Evolutionary conservation across 1,140 invertebrate genomes (phyloP).

Genomic region (Thaumatotibia leucotreta): DNA sequence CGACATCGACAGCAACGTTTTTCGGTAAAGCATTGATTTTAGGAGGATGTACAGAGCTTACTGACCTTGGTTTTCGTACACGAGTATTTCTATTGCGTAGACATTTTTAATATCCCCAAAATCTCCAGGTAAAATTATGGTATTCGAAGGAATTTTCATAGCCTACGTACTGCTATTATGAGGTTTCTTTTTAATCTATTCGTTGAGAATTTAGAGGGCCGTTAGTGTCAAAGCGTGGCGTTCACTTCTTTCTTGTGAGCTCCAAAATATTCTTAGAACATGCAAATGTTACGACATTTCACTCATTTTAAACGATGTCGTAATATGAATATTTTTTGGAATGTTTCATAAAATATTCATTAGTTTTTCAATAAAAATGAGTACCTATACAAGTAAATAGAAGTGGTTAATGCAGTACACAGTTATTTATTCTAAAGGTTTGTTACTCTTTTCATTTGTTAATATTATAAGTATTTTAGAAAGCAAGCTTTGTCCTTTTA

Average conservation of each 20-base stretch:
- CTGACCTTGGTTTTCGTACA: no score
- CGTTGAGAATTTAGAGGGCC: slow-evolving; percentile 34
- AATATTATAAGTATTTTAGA: no score
- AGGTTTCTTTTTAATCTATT: slow-evolving; percentile 36
- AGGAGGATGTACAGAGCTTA: no score
- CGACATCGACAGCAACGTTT: no score
- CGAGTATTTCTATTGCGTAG: not conserved
- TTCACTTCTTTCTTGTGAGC: slow-evolving; percentile 28
- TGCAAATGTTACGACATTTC: slow-evolving; percentile 27
- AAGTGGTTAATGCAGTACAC: not conserved
- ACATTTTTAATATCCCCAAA: not conserved
- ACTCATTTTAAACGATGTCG: slow-evolving; percentile 4
- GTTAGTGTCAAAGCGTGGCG: slow-evolving; percentile 34
- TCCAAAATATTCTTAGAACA: slow-evolving; percentile 25
- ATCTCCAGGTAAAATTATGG: not conserved
- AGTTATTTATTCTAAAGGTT: not conserved
- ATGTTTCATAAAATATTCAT: slow-evolving; percentile 12
- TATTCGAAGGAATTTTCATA: slow-evolving; percentile 3
- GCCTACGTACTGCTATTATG: slow-evolving; percentile 27
- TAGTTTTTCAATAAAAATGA: not conserved
- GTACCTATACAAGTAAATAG: not conserved
- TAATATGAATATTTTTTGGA: not conserved
- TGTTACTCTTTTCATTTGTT: not conserved
- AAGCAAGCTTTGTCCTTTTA: no score
- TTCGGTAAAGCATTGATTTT: no score